phyloP scores from a whole-genome alignment of 2,797 vertebrate genomes.

The Arctocebus calabarensis region DNA sequence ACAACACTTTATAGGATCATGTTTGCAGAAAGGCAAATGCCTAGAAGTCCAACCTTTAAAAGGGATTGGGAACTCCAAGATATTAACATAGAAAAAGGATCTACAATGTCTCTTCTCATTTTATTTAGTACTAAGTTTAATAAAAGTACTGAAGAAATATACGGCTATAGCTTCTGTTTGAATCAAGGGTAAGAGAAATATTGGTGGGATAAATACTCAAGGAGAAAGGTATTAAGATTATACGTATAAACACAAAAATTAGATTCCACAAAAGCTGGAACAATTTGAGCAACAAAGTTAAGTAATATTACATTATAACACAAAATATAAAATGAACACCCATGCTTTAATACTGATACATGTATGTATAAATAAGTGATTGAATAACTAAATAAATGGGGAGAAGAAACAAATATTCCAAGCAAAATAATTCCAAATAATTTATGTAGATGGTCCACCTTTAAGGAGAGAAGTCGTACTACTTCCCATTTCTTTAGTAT shows the following conservation, averaged over 20 bases:
- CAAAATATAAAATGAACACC: conserved; percentile 59
- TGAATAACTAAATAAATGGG: background rate
- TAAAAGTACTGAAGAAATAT: conserved; percentile 20
- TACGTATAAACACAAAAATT: conserved; percentile 46
- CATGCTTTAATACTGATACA: background rate
- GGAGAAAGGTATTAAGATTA: conserved; percentile 44
- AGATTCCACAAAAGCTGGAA: conserved; percentile 56
- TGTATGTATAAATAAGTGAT: conserved; percentile 42
- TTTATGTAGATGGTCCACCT: background rate
- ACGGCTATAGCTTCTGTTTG: background rate
- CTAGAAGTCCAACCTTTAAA: conserved; percentile 42
- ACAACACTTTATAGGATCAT: background rate
- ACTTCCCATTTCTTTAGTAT: conserved; percentile 5
- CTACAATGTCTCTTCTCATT: background rate
- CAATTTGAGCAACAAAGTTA: conserved; percentile 54
- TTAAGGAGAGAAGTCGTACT: conserved; percentile 5
- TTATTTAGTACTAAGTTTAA: conserved; percentile 59
- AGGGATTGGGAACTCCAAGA: background rate
- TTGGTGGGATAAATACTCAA: conserved; percentile 25
- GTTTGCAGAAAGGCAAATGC: background rate
- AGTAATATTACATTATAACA: conserved; percentile 12
- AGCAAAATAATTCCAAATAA: conserved; percentile 52
- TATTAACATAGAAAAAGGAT: background rate
- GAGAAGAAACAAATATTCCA: background rate
- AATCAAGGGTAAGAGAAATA: conserved; percentile 57